Conservation (phyloP, 2,113 vertebrate species). For the Lamprologus ornatipinnis region DNA sequence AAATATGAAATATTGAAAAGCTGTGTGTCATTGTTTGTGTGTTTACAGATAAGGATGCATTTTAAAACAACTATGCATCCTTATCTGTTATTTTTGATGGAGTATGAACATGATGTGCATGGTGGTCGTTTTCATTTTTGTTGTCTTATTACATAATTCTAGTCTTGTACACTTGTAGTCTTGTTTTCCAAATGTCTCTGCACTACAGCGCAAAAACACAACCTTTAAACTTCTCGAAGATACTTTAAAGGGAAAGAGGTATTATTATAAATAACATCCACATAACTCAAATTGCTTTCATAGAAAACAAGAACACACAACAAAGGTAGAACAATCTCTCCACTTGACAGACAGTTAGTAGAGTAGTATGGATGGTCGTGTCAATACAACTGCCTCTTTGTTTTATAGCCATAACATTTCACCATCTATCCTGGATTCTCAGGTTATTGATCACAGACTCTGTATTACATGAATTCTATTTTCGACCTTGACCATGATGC, state of each 20-base stretch:
- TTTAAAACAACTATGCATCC: neutral
- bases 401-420: constrained; percentile 62
- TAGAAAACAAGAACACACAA: neutral
- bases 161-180: neutral
- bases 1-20: neutral
- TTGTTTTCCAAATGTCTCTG: neutral
- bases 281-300: neutral
- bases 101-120: neutral
- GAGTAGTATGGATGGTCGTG: constrained; percentile 57
- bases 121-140: neutral
- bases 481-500: constrained; percentile 16
- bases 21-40: neutral
- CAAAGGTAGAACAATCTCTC: neutral
- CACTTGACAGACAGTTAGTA: constrained; percentile 22
- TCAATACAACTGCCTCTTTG: constrained; percentile 61
- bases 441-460: constrained; percentile 61
- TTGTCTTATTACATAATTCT: neutral
- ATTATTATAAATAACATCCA: neutral
- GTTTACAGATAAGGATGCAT: neutral
- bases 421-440: constrained; percentile 60
- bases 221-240: neutral
- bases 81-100: neutral
- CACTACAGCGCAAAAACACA: neutral
- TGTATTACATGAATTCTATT: constrained; percentile 56
- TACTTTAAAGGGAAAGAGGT: neutral